These are phyloP conservation scores for Peromyscus eremicus DNA, from an alignment of 2,797 vertebrate genomes.

Conservation along the genomic window DNA sequence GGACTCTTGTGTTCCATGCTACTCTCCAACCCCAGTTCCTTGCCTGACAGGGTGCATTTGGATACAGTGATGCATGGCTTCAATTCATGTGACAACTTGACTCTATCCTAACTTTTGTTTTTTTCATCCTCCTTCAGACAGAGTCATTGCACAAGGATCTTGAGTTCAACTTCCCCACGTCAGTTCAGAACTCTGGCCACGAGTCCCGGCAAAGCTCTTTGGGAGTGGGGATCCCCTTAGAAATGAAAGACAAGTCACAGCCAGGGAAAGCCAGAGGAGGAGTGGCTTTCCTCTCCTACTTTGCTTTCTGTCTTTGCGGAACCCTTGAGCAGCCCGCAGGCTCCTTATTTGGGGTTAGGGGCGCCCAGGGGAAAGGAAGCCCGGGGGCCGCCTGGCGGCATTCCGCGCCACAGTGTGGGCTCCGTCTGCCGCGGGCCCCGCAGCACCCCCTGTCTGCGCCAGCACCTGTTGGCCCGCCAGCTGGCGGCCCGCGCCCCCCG, in stretches of 20 bases:
- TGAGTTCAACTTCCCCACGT: neutral
- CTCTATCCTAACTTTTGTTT: constrained; percentile 2
- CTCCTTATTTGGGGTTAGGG: constrained; percentile 49
- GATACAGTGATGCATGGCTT: neutral
- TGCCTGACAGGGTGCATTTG: neutral
- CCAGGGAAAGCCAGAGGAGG: neutral
- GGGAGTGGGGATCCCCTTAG: constrained; percentile 25
- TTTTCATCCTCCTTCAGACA: neutral
- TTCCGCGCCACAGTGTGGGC: neutral
- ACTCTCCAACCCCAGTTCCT: neutral
- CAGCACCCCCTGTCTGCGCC: constrained; percentile 85
- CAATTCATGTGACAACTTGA: neutral
- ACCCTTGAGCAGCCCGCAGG: neutral
- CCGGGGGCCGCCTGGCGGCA: neutral
- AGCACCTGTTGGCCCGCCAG: constrained; percentile 94
- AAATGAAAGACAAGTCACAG: constrained; percentile 29
- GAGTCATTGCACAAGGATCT: neutral
- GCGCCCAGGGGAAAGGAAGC: neutral
- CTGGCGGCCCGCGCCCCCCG: constrained; percentile 82
- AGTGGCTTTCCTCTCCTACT: neutral
- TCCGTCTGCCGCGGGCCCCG: neutral
- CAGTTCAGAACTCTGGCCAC: neutral
- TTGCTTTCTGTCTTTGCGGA: neutral
- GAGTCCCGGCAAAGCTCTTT: neutral
- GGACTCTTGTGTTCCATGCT: neutral